phyloP scores from a whole-genome alignment of 2,797 vertebrate species.

The Rachycentron canadum region DNA sequence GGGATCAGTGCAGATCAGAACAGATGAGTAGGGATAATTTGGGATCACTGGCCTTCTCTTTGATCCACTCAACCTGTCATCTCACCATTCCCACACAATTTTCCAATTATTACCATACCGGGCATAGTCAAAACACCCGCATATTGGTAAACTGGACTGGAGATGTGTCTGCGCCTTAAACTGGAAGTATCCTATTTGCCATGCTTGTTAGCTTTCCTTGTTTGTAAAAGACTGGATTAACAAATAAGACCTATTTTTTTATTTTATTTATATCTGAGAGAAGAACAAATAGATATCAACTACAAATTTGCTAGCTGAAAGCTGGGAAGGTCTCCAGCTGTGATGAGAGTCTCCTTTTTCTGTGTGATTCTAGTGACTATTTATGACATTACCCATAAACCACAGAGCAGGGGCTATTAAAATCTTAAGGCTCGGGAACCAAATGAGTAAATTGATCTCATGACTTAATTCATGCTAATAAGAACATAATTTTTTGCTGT shows the following conservation, averaged over 20 bases:
- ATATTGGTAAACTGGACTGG: neutral
- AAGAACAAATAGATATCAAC: conserved; percentile 45
- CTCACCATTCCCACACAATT: conserved; percentile 50
- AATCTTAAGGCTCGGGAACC: conserved; percentile 53
- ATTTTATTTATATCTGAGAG: conserved; percentile 45
- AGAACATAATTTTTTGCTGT: conserved; percentile 63
- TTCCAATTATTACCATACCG: conserved; percentile 47
- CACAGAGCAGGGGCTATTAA: conserved; percentile 63
- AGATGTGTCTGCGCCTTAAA: conserved; percentile 14
- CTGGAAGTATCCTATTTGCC: conserved; percentile 20
- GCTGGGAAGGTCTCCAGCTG: conserved; percentile 56
- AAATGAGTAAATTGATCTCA: conserved; percentile 66
- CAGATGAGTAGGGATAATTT: conserved; percentile 69
- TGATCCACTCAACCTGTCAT: conserved; percentile 66
- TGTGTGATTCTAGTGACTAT: conserved; percentile 63
- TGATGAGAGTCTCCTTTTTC: conserved; percentile 52
- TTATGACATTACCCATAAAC: conserved; percentile 68
- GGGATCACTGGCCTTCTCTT: conserved; percentile 63
- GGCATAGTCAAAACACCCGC: conserved; percentile 33
- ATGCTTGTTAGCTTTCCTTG: conserved; percentile 20
- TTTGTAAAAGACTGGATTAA: conserved; percentile 35
- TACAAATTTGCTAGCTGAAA: conserved; percentile 44
- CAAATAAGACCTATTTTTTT: conserved; percentile 40
- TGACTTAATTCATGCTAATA: conserved; percentile 71
- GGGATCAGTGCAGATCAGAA: conserved; percentile 61